Percentiles rank a stretch among this genome's conserved stretches.
Evolutionary conservation across 1,140 invertebrate genomes (phyloP).

Genomic region (Heliconius nattereri): DNA sequence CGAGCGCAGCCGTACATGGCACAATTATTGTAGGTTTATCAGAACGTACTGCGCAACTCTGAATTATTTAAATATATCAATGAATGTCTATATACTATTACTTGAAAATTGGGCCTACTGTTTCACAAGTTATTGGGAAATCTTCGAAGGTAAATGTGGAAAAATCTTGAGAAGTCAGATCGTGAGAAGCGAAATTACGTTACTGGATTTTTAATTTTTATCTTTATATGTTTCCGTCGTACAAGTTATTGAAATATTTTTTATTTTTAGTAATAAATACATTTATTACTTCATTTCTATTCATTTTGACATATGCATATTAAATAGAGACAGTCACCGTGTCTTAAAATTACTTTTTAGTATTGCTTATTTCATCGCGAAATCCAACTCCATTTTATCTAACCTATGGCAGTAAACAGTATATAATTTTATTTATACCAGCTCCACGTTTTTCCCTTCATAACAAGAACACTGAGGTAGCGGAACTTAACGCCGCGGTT

Average conservation of each 20-base stretch:
- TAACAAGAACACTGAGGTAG: no score
- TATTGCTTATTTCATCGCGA: no score
- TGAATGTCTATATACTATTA: constrained; percentile 39
- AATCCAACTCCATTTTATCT: no score
- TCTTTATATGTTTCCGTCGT: not conserved
- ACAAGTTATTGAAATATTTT: not conserved
- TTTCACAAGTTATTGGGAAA: constrained; percentile 32
- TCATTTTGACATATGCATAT: no score
- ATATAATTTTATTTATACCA: no score
- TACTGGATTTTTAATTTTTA: not conserved
- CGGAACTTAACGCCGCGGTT: no score
- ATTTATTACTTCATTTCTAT: no score
- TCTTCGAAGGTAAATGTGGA: constrained; percentile 30
- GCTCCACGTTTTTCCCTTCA: no score
- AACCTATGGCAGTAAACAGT: no score
- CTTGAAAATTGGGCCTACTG: constrained; percentile 35
- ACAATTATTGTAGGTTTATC: constrained; percentile 44
- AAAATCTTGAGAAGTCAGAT: constrained; percentile 24
- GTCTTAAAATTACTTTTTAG: no score
- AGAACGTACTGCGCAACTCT: constrained; percentile 30
- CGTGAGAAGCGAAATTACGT: constrained; percentile 19
- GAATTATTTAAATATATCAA: constrained; percentile 49
- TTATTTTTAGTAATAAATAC: no score
- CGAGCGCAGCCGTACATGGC: constrained; percentile 35
- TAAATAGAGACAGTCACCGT: no score